These are phyloP conservation scores for Formica selysi DNA, from an alignment of 1,140 invertebrate species.

Conservation along the genomic window DNA sequence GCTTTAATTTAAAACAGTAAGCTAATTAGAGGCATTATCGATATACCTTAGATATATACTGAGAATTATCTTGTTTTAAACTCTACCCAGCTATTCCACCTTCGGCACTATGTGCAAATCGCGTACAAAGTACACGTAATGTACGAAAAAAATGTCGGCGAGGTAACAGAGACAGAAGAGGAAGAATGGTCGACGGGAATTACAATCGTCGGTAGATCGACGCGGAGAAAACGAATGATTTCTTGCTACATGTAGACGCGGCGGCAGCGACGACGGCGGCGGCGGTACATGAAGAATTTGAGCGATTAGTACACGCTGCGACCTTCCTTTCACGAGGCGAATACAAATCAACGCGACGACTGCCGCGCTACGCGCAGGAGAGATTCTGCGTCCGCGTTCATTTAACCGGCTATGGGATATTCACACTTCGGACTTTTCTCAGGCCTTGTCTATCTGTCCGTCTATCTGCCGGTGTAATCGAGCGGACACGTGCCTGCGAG, in stretches of 20 bases:
- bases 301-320: constrained; percentile 60
- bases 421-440: constrained; percentile 36
- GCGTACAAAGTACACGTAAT: constrained; percentile 16
- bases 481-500: not conserved
- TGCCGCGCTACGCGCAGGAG: constrained; percentile 47
- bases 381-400: not conserved
- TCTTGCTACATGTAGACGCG: constrained; percentile 9
- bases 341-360: constrained; percentile 60
- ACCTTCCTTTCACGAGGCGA: constrained; percentile 65
- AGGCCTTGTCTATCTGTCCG: not conserved
- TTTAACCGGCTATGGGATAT: constrained; percentile 43
- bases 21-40: not conserved
- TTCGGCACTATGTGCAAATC: constrained; percentile 27
- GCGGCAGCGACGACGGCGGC: not conserved
- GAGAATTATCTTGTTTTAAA: not conserved
- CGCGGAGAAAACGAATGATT: constrained; percentile 45
- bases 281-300: constrained; percentile 58
- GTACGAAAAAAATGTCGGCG: constrained; percentile 12
- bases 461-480: constrained; percentile 4
- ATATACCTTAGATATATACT: not conserved
- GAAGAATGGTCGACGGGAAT: constrained; percentile 20
- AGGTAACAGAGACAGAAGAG: not conserved
- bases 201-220: constrained; percentile 38
- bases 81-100: not conserved
- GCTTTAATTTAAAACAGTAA: constrained; percentile 6